phyloP scores from a whole-genome alignment of 2,797 vertebrate species.

The Spondyliosoma cantharus region DNA sequence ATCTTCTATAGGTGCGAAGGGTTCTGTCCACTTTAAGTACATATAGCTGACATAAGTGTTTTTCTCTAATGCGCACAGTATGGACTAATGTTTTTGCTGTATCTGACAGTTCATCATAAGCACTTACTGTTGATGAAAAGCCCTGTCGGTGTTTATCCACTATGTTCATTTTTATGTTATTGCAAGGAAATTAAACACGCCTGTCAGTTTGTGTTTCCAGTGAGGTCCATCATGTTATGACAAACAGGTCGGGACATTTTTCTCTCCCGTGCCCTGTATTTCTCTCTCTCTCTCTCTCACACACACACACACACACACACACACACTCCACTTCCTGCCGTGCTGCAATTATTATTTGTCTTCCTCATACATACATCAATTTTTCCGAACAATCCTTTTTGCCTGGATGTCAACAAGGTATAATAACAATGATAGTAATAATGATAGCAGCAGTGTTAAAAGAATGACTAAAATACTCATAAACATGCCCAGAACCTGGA shows the following conservation, averaged over 20 bases:
- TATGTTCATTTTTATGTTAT: slow-evolving; percentile 75
- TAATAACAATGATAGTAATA: background rate
- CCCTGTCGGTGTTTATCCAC: slow-evolving; percentile 64
- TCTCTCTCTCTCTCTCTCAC: slow-evolving; percentile 13
- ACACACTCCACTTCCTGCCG: background rate
- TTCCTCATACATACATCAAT: slow-evolving; percentile 30
- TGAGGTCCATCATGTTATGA: slow-evolving; percentile 72
- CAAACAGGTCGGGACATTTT: slow-evolving; percentile 37
- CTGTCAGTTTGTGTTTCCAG: slow-evolving; percentile 76
- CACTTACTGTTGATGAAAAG: slow-evolving; percentile 71
- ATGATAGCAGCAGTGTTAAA: background rate
- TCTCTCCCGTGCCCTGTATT: slow-evolving; percentile 22
- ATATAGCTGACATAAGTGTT: background rate
- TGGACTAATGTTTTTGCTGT: slow-evolving; percentile 21
- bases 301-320: background rate
- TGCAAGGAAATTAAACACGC: slow-evolving; percentile 78
- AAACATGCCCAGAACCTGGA: slow-evolving; percentile 10
- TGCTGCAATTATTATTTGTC: slow-evolving; percentile 16
- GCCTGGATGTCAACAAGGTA: slow-evolving; percentile 12
- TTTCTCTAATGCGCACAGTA: background rate
- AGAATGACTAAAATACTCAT: slow-evolving; percentile 18
- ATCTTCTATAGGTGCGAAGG: too few relatives aligned
- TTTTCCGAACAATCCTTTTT: background rate
- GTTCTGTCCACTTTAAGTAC: too few relatives aligned
- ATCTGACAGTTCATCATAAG: slow-evolving; percentile 63